A percentile compares a stretch with the other conserved stretches of the same genome.
phyloP scores from a whole-genome alignment of 2,888 invertebrate genomes.

The Lycocerus yunnanus region DNA sequence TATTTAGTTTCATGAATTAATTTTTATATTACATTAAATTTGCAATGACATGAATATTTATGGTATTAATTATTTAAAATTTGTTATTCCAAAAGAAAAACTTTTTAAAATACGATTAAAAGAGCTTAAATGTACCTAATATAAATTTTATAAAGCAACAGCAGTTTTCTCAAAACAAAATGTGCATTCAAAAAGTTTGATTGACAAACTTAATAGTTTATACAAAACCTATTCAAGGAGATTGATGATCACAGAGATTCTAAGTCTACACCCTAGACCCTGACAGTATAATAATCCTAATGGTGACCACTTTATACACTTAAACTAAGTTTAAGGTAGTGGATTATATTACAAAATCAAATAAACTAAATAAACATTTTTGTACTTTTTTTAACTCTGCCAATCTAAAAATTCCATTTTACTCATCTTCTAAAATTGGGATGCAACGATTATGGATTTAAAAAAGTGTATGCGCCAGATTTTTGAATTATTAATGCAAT shows the following conservation, averaged over 20 bases:
- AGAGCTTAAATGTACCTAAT: background rate
- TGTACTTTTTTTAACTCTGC: no score
- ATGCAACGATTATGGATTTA: no score
- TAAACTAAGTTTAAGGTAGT: background rate
- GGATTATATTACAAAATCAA: background rate
- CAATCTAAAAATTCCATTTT: background rate
- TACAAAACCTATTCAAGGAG: background rate
- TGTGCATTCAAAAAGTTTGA: background rate
- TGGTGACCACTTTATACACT: background rate
- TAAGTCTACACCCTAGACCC: background rate
- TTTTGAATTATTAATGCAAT: no score
- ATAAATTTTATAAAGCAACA: background rate
- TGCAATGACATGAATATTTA: background rate
- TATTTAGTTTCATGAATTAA: background rate
- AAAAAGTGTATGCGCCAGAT: no score
- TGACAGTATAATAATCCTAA: background rate
- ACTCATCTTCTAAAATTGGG: background rate
- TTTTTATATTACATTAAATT: background rate
- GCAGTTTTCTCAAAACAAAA: background rate
- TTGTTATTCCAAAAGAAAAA: background rate
- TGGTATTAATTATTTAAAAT: background rate
- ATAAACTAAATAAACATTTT: background rate
- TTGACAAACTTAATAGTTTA: background rate
- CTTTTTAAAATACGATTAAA: background rate
- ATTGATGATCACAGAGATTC: background rate